These are phyloP conservation scores for Buceros bicornis DNA, from an alignment of 2,797 vertebrate species.

Conservation along the genomic window DNA sequence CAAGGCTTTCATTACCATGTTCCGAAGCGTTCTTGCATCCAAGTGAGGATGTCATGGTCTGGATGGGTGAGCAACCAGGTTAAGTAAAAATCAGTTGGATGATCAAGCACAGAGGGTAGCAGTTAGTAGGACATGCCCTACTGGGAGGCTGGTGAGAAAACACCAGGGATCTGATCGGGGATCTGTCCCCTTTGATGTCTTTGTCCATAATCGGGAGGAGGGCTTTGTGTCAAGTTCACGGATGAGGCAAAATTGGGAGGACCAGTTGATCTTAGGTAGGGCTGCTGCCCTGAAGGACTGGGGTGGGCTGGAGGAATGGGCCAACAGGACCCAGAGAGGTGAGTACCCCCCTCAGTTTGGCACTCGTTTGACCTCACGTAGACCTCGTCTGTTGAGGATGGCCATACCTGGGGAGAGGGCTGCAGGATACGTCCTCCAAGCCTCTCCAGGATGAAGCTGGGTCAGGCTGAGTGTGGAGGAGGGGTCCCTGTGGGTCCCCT, in stretches of 20 bases:
- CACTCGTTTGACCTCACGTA: accelerated
- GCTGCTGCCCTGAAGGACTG: background rate
- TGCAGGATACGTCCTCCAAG: background rate
- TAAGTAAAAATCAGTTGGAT: background rate
- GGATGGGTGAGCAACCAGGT: background rate
- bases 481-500: background rate
- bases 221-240: background rate
- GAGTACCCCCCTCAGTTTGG: background rate
- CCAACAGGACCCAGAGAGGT: background rate
- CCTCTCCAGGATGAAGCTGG: accelerated
- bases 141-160: background rate
- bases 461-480: background rate
- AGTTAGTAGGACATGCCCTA: accelerated
- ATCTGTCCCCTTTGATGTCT: background rate
- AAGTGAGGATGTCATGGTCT: background rate
- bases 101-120: background rate
- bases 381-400: background rate
- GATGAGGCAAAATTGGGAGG: background rate
- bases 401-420: accelerated
- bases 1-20: background rate
- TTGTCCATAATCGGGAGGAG: background rate
- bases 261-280: background rate
- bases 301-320: background rate
- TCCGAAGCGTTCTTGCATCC: background rate
- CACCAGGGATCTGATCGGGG: background rate